Conservation (phyloP, 2,888 invertebrate species). For the Autographa pulchrina region DNA sequence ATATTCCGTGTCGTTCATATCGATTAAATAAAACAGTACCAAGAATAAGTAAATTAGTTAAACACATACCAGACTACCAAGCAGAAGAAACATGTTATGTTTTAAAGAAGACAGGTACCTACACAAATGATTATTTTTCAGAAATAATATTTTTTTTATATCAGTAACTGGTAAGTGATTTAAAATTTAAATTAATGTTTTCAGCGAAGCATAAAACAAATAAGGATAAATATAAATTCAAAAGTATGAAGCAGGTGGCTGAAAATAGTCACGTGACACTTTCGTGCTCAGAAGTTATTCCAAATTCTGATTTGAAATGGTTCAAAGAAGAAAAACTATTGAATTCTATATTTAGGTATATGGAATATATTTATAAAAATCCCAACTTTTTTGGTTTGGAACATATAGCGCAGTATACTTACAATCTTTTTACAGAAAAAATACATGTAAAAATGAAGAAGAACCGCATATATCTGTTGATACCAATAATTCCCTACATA, state of each 20-base stretch:
- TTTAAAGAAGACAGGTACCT: slow-evolving; percentile 27
- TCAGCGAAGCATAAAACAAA: slow-evolving; percentile 35
- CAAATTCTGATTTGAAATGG: slow-evolving; percentile 88
- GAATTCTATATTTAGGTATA: slow-evolving; percentile 70
- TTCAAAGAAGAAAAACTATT: slow-evolving; percentile 84
- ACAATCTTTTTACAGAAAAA: slow-evolving; percentile 38
- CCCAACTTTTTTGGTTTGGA: neutral
- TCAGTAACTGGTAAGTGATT: neutral
- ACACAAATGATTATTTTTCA: neutral
- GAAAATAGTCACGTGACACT: slow-evolving; percentile 88
- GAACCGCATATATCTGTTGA: slow-evolving; percentile 88
- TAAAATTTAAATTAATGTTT: slow-evolving; percentile 9
- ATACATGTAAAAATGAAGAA: slow-evolving; percentile 66
- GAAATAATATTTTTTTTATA: neutral
- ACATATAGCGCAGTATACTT: neutral
- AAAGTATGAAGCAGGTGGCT: slow-evolving; percentile 75
- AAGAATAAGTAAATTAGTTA: slow-evolving; percentile 80
- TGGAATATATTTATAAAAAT: neutral
- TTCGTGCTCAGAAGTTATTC: slow-evolving; percentile 87
- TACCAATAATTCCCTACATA: slow-evolving; percentile 88
- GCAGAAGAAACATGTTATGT: slow-evolving; percentile 63
- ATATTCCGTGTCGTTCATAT: slow-evolving; percentile 82
- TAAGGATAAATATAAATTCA: slow-evolving; percentile 38
- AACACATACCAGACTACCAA: slow-evolving; percentile 86
- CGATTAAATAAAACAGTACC: slow-evolving; percentile 80